Evolutionary conservation across 2,797 vertebrate genomes (phyloP), one percentile per base, ranked within the genome.

Genomic region (Phoebastria nigripes): DNA sequence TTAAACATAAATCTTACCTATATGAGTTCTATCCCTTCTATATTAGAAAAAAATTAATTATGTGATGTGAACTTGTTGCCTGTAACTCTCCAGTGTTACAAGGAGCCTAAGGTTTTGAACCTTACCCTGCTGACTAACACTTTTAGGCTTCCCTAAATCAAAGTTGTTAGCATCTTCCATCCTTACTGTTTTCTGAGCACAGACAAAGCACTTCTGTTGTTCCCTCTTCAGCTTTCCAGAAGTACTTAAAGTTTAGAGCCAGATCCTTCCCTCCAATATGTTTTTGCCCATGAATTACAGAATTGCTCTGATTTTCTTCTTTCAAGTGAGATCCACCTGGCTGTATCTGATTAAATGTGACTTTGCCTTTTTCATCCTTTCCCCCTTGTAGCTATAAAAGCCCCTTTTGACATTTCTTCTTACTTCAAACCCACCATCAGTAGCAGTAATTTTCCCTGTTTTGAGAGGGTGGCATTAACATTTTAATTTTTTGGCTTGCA

Each of bases 391-490:
- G 20, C 22, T 82, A 33, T 51, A 62, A 65, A 69, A 54, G 6
- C 8, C 24, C 4, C 4, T 74, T 82, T 41, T 26, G 19, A 16
- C 10, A 11, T 1, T 37, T 12, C 18, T 29, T 18, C 47, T 47
- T 41, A 21, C 14, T 77, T 65, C n/a, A 72, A 54, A 71, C 7
- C 5, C 14, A 37, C 13, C 6, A 56, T 18, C n/a, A 33, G 9
- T 18, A 31, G 3, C 21, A 37, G 16, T 11, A 3, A 17, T 42
- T 71, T 56, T 72, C 10, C 17, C 26, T 58, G 5, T 9, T 61
- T 58, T 17, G 11, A 22, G 11, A 47, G 7, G 2, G 3, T 33
- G 21, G 0, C 5, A 54, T 19, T 52, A 76, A 47, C 1, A 28
- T 54, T 71, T 72, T 18, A 4, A 8, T 25, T 44, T 52, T 52